These are phyloP conservation scores for Notocelia uddmanniana DNA, from an alignment of 2,888 invertebrate species.

Conservation along the genomic window DNA sequence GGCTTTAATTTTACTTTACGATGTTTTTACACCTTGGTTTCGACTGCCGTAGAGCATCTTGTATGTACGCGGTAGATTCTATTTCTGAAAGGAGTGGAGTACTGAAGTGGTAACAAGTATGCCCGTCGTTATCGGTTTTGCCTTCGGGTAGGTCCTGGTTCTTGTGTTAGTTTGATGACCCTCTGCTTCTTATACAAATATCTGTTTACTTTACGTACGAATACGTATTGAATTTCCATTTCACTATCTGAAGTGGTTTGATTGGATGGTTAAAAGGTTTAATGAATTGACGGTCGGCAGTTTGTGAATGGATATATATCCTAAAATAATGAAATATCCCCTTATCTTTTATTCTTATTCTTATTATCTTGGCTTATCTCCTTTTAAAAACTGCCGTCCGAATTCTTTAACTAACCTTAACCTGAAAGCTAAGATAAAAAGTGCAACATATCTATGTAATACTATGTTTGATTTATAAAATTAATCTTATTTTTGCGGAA, in stretches of 20 bases:
- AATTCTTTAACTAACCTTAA: no score
- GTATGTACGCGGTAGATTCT: conserved; percentile 25
- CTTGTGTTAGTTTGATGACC: conserved; percentile 52
- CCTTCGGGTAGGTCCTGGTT: conserved; percentile 67
- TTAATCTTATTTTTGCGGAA: no score
- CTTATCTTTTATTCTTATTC: no score
- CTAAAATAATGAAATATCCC: no score
- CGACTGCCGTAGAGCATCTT: conserved; percentile 36
- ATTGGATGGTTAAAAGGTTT: neutral
- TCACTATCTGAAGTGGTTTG: neutral
- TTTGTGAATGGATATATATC: no score
- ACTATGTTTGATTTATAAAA: no score
- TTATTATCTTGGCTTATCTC: no score
- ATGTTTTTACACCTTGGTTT: conserved; percentile 73
- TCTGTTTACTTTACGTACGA: conserved; percentile 46
- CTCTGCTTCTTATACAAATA: conserved; percentile 50
- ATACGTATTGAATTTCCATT: conserved; percentile 39
- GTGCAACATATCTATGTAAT: no score
- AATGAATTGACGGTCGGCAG: neutral
- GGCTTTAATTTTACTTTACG: conserved; percentile 62
- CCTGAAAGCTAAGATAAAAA: no score
- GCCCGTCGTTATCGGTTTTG: conserved; percentile 55
- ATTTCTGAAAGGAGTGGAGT: conserved; percentile 40
- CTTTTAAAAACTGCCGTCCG: no score
- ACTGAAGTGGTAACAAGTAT: conserved; percentile 36